Conservation (phyloP, 2,113 vertebrate genomes). For the Oreochromis tanganicae region DNA sequence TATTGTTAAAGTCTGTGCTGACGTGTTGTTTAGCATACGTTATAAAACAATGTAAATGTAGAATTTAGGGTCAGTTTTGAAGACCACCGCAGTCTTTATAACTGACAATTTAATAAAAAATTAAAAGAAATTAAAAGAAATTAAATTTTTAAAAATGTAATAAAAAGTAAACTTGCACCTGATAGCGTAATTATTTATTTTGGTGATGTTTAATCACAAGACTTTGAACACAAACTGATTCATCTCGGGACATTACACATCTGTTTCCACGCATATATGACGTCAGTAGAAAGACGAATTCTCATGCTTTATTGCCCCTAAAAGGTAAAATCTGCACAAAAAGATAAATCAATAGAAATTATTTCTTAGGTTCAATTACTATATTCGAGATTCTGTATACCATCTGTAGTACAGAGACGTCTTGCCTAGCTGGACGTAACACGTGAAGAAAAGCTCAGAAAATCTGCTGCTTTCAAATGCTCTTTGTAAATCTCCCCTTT, state of each 20-base stretch:
- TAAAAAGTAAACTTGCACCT: neutral
- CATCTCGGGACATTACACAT: neutral
- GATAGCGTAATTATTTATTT: neutral
- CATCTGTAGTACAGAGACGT: neutral
- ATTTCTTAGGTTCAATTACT: neutral
- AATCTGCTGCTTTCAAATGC: constrained; percentile 21
- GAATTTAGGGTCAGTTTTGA: neutral
- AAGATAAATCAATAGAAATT: neutral
- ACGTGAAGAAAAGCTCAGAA: neutral
- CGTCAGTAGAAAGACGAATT: neutral
- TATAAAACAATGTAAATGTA: neutral
- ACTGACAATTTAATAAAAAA: neutral
- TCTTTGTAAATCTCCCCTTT: neutral
- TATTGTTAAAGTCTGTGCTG: neutral
- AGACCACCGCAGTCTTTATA: neutral
- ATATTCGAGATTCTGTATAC: neutral
- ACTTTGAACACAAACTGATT: neutral
- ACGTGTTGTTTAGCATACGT: neutral
- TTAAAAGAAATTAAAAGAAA: neutral
- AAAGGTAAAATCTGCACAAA: neutral
- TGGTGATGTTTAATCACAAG: neutral
- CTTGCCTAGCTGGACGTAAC: neutral
- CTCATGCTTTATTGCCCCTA: neutral
- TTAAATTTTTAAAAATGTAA: neutral
- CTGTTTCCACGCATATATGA: neutral